Conservation (phyloP, 64 coral and sea anemone genomes). For the Porites australiensis region DNA sequence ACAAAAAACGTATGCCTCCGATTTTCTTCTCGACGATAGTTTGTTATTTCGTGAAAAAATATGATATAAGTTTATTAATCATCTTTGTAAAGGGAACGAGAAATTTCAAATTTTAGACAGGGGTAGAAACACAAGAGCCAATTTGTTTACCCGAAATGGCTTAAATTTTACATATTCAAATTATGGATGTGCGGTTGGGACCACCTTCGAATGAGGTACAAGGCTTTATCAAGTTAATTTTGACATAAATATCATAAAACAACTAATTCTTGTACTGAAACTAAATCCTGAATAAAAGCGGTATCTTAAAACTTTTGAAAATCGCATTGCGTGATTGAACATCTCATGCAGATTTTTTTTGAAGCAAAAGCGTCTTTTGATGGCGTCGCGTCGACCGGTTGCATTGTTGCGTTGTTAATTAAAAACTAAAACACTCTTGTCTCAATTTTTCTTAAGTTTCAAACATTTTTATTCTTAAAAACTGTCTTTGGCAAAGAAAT, state of each 20-base stretch:
- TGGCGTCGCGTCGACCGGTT: background rate
- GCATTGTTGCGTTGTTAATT: background rate
- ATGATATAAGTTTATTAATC: background rate
- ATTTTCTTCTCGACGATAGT: background rate
- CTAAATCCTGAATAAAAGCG: background rate
- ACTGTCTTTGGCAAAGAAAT: too few species aligned
- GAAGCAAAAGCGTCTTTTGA: background rate
- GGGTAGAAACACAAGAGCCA: slow-evolving; percentile 75
- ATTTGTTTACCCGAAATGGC: background rate
- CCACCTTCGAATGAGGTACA: too few species aligned
- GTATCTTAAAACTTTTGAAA: background rate
- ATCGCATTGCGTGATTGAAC: background rate
- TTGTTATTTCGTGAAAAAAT: slow-evolving; percentile 39
- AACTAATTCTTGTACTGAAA: background rate
- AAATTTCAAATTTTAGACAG: slow-evolving; percentile 41
- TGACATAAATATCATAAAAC: too few species aligned
- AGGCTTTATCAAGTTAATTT: too few species aligned
- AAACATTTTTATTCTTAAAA: too few species aligned
- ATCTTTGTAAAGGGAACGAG: background rate
- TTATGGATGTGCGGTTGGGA: background rate
- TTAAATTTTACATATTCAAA: slow-evolving; percentile 45
- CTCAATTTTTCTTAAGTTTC: too few species aligned
- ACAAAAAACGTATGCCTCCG: background rate
- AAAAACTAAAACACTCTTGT: background rate
- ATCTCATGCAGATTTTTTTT: background rate